Percentiles rank a stretch among this genome's conserved stretches.
phyloP scores from a whole-genome alignment of 2,113 vertebrate genomes.

The Tragelaphus buxtoni region DNA sequence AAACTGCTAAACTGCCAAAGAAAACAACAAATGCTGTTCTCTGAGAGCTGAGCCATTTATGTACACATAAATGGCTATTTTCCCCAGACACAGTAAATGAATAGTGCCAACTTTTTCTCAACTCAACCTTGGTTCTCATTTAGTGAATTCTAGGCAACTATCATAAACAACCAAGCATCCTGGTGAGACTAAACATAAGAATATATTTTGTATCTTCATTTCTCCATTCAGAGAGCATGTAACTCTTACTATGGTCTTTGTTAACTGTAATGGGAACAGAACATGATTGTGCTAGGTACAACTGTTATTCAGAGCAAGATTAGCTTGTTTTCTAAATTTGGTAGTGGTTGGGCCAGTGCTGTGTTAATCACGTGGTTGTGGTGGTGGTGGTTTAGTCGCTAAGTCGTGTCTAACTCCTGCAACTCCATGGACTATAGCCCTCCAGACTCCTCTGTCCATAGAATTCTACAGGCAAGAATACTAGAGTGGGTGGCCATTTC shows the following conservation, averaged over 20 bases:
- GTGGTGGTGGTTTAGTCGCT: not conserved
- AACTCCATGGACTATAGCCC: too few species aligned
- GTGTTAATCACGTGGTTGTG: not conserved
- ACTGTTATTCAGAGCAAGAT: not conserved
- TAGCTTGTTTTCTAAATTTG: not conserved
- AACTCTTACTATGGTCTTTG: not conserved
- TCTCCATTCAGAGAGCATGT: not conserved
- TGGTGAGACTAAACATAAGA: not conserved
- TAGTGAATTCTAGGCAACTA: not conserved
- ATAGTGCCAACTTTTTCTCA: not conserved
- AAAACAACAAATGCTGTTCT: not conserved
- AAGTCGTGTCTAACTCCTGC: rapidly evolving
- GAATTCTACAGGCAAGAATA: too few species aligned
- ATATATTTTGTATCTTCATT: not conserved
- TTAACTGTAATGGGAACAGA: not conserved
- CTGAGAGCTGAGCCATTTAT: not conserved
- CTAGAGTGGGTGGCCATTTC: too few species aligned
- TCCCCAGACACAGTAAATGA: not conserved
- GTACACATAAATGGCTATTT: not conserved
- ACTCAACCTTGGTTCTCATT: not conserved
- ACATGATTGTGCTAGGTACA: not conserved
- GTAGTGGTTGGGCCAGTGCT: too few species aligned
- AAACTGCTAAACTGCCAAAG: not conserved
- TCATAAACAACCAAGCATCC: not conserved
- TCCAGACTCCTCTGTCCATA: too few species aligned